Evolutionary conservation across 2,797 vertebrate species (phyloP).

Genomic region (Eospalax fontanierii): DNA sequence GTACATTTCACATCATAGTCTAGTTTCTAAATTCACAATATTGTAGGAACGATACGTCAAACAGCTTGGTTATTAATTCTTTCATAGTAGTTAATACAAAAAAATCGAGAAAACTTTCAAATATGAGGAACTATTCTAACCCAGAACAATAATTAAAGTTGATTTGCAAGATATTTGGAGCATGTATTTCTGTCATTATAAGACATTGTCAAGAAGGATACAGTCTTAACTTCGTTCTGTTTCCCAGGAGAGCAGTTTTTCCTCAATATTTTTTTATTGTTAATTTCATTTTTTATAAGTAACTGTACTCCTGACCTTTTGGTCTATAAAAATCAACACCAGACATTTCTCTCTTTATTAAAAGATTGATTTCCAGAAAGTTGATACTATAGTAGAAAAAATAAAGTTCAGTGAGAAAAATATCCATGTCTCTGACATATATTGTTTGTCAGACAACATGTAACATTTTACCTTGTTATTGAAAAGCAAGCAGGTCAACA

Average conservation of each 20-base stretch:
- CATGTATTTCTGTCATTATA: conserved; percentile 62
- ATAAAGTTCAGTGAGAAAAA: conserved; percentile 56
- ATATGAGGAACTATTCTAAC: conserved; percentile 65
- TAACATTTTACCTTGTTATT: conserved; percentile 58
- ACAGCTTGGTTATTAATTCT: not conserved
- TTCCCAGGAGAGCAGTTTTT: conserved; percentile 65
- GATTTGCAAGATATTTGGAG: conserved; percentile 27
- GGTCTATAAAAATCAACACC: conserved; percentile 78
- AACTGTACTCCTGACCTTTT: conserved; percentile 84
- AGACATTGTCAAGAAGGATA: conserved; percentile 64
- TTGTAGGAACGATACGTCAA: not conserved
- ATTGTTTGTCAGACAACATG: conserved; percentile 43
- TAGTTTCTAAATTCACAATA: not conserved
- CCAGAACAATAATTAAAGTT: conserved; percentile 74
- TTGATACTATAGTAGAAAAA: conserved; percentile 18
- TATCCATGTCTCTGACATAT: conserved; percentile 56
- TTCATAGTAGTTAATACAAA: conserved; percentile 72
- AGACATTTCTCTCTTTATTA: conserved; percentile 84
- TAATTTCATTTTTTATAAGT: conserved; percentile 74
- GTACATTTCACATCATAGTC: not conserved
- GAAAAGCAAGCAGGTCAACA: not conserved
- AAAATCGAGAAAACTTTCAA: conserved; percentile 70
- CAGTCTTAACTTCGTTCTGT: conserved; percentile 75
- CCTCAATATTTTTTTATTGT: conserved; percentile 27
- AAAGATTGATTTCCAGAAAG: conserved; percentile 80